A percentile compares a stretch with the other conserved stretches of the same genome.
These are phyloP conservation scores for Helostoma temminkii DNA, from an alignment of 2,797 vertebrate species.

Conservation along the genomic window DNA sequence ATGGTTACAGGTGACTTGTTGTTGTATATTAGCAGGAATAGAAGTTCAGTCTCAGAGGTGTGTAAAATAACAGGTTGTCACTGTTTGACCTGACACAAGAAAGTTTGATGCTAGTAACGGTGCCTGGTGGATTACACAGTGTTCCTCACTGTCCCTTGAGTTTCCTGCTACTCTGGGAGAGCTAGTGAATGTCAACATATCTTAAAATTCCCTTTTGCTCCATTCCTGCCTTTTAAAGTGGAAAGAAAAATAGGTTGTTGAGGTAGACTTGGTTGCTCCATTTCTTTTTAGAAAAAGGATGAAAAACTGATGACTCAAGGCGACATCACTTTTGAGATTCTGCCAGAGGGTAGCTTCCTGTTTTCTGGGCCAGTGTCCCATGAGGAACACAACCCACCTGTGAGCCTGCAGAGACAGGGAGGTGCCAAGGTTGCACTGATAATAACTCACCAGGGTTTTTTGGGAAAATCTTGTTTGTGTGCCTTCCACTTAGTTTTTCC, in stretches of 20 bases:
- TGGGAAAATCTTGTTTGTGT: slow-evolving; percentile 62
- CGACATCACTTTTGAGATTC: slow-evolving; percentile 17
- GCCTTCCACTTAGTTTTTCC: slow-evolving; percentile 33
- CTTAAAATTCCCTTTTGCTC: neutral
- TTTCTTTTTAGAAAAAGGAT: slow-evolving; percentile 6
- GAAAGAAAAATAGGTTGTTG: neutral
- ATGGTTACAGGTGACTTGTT: no score
- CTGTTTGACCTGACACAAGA: neutral
- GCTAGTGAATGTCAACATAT: slow-evolving; percentile 2
- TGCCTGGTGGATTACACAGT: neutral
- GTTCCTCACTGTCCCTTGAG: slow-evolving; percentile 9
- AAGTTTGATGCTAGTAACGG: neutral
- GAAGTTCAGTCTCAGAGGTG: no score
- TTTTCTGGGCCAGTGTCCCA: slow-evolving; percentile 35
- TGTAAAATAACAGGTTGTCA: no score
- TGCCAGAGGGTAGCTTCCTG: slow-evolving; percentile 21
- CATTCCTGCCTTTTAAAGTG: slow-evolving; percentile 6
- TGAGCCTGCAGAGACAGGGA: slow-evolving; percentile 23
- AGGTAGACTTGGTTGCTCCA: neutral
- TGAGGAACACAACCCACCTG: slow-evolving; percentile 18
- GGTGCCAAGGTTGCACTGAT: slow-evolving; percentile 22
- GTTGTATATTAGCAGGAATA: no score
- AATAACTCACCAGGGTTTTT: slow-evolving; percentile 61
- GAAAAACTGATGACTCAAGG: slow-evolving; percentile 1
- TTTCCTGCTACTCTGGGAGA: neutral